A percentile compares a stretch with the other conserved stretches of the same genome.
phyloP scores from a whole-genome alignment of 2,888 invertebrate genomes.

The Helicoverpa assulta region DNA sequence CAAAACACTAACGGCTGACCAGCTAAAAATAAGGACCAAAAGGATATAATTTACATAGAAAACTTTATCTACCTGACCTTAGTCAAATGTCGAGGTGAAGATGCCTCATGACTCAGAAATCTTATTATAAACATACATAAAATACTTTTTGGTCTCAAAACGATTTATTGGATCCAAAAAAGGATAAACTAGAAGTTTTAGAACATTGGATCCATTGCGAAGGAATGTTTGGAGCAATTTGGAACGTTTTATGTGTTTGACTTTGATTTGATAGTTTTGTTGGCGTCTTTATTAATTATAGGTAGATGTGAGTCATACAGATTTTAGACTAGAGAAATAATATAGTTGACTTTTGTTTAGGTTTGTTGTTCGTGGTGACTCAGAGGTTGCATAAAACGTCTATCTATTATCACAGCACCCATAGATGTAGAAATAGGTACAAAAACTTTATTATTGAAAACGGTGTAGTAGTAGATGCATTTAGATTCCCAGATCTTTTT shows the following conservation, averaged over 20 bases:
- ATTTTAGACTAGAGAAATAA: not conserved
- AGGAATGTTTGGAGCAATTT: not conserved
- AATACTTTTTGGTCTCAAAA: not conserved
- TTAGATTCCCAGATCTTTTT: no score
- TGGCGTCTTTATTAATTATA: not conserved
- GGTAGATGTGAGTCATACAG: not conserved
- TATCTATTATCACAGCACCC: no score
- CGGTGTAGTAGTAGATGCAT: no score
- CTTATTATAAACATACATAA: conserved; percentile 41
- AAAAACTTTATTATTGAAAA: no score
- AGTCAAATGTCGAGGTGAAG: conserved; percentile 69
- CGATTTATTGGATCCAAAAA: conserved; percentile 26
- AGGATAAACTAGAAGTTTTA: conserved; percentile 3
- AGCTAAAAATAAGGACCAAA: conserved; percentile 43
- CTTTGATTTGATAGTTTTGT: conserved; percentile 3
- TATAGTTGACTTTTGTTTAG: no score
- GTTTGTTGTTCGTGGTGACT: no score
- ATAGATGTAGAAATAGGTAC: no score
- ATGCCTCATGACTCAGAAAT: conserved; percentile 57
- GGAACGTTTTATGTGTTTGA: conserved; percentile 4
- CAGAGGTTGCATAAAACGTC: no score
- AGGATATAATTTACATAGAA: conserved; percentile 59
- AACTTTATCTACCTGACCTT: conserved; percentile 62
- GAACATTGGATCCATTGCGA: not conserved
- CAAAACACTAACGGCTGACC: not conserved